Evolutionary conservation across 2,797 vertebrate species (phyloP).

Genomic region (Silurus aristotelis): DNA sequence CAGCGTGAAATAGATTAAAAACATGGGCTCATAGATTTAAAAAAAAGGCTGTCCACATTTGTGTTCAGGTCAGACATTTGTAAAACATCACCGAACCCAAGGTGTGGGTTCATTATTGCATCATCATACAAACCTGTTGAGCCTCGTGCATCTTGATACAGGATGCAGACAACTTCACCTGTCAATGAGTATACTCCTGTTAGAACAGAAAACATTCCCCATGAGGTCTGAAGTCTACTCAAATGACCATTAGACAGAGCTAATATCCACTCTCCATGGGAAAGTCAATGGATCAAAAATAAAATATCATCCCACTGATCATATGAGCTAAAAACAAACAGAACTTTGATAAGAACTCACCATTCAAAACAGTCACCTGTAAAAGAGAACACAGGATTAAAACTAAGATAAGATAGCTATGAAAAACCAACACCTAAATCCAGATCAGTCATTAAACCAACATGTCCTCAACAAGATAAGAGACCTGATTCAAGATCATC

Average conservation of each 20-base stretch:
- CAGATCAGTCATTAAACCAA: conserved; percentile 67
- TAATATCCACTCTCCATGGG: conserved; percentile 72
- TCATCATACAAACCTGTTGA: conserved; percentile 8
- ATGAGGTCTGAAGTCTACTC: conserved; percentile 18
- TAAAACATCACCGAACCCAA: conserved; percentile 69
- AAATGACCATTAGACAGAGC: conserved; percentile 78
- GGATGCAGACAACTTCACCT: background rate
- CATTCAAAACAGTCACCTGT: background rate
- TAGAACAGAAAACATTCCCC: background rate
- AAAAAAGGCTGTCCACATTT: conserved; percentile 64
- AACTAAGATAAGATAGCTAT: background rate
- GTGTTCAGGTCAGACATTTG: conserved; percentile 82
- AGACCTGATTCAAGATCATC: conserved; percentile 81
- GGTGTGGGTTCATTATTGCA: background rate
- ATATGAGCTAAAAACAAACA: background rate
- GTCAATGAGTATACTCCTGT: conserved; percentile 38
- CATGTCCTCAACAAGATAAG: conserved; percentile 76
- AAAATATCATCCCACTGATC: conserved; percentile 71
- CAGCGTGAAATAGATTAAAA: background rate
- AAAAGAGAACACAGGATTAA: background rate
- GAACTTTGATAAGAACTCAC: background rate
- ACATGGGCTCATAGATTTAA: conserved; percentile 66
- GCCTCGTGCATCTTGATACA: background rate
- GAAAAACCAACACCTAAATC: background rate
- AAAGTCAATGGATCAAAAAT: conserved; percentile 63